A percentile compares a stretch with the other conserved stretches of the same genome.
These are phyloP conservation scores for Neomonachus schauinslandi DNA, from an alignment of 2,113 vertebrate genomes.

Conservation along the genomic window DNA sequence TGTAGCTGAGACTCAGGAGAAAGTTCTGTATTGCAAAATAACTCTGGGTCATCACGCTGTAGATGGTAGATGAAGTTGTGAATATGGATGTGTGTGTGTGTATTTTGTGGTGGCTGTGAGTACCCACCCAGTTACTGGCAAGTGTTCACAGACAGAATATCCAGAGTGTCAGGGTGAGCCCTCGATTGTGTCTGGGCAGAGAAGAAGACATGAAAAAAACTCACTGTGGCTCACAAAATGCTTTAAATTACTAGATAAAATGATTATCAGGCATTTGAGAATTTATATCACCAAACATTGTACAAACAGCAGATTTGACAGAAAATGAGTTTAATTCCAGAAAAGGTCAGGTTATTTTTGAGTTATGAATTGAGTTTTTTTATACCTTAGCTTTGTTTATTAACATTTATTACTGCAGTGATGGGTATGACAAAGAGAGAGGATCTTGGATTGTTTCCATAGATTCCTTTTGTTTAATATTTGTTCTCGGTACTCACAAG, in stretches of 20 bases:
- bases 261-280: background rate
- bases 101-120: background rate
- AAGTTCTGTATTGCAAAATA: background rate
- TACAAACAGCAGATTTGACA: slow-evolving; percentile 5
- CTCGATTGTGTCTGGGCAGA: background rate
- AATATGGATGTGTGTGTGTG: background rate
- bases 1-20: background rate
- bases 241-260: background rate
- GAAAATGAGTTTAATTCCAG: slow-evolving; percentile 62
- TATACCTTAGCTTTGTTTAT: slow-evolving; percentile 39
- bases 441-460: background rate
- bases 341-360: slow-evolving; percentile 69
- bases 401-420: slow-evolving; percentile 53
- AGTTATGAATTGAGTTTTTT: slow-evolving; percentile 48
- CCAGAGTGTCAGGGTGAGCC: background rate
- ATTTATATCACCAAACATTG: background rate
- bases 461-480: slow-evolving; percentile 50
- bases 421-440: background rate
- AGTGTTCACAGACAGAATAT: background rate
- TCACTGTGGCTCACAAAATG: background rate
- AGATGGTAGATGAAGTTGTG: background rate
- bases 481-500: slow-evolving; percentile 11
- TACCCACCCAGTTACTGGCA: background rate
- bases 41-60: background rate
- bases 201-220: background rate